Evolutionary conservation across 2,797 vertebrate species (phyloP).

Genomic region (Potorous gilbertii): DNA sequence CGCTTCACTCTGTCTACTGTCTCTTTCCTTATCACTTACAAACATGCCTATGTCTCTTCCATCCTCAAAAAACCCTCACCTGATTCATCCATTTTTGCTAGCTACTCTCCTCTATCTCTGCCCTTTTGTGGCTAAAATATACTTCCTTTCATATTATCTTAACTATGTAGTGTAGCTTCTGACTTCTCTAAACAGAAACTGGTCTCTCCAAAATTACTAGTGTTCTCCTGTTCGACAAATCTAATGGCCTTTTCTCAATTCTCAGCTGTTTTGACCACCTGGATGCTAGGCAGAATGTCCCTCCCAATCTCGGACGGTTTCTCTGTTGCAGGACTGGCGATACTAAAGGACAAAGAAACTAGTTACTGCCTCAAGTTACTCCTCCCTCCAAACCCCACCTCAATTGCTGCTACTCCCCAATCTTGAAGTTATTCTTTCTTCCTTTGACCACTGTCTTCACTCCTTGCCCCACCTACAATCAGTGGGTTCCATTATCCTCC

Average conservation of each 20-base stretch:
- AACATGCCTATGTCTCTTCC: not conserved
- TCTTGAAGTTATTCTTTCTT: not conserved
- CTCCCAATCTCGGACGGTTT: not conserved
- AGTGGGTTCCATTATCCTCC: not conserved
- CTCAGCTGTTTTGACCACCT: not conserved
- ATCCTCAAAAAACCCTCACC: not conserved
- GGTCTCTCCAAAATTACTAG: not conserved
- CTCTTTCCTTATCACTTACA: not conserved
- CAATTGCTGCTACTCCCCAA: not conserved
- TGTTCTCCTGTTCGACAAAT: not conserved
- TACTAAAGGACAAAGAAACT: not conserved
- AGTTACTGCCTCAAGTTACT: not conserved
- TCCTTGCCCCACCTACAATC: not conserved
- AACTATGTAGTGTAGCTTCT: not conserved
- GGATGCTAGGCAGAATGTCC: not conserved
- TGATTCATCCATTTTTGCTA: not conserved
- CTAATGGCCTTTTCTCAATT: not conserved
- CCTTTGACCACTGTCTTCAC: not conserved
- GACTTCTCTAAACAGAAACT: not conserved
- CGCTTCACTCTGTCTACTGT: not conserved
- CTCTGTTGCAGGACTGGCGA: not conserved
- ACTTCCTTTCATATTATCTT: not conserved
- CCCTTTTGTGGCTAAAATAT: not conserved
- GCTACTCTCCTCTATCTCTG: not conserved
- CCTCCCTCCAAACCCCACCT: not conserved